Percentiles rank a stretch among this genome's conserved stretches.
These are phyloP conservation scores for Lutraria rhynchaena DNA, from an alignment of 1,140 invertebrate species.

Conservation along the genomic window DNA sequence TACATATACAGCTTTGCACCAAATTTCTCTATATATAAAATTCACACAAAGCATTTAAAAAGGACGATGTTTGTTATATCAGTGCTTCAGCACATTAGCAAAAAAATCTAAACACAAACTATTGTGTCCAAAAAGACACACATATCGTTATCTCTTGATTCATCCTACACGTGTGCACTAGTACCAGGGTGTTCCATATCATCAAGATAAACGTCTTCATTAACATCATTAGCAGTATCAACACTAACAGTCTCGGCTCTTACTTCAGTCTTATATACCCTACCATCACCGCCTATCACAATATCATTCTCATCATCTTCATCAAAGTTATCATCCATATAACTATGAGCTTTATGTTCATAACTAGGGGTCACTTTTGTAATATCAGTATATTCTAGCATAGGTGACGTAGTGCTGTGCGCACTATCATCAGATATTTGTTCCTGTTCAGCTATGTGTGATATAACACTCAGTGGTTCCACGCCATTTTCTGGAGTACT, in stretches of 20 bases:
- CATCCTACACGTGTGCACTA: too few species aligned
- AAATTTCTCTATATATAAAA: too few species aligned
- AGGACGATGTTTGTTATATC: too few species aligned
- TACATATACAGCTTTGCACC: too few species aligned
- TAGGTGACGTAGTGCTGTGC: not conserved
- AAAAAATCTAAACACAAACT: too few species aligned
- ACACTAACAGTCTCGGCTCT: slow-evolving; percentile 30
- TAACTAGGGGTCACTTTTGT: slow-evolving; percentile 9
- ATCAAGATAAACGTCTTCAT: slow-evolving; percentile 2
- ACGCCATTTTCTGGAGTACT: slow-evolving; percentile 71
- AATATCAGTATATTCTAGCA: not conserved
- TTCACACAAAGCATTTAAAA: too few species aligned
- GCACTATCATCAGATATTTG: slow-evolving; percentile 66
- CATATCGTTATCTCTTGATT: too few species aligned
- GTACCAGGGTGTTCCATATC: not conserved
- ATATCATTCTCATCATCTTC: slow-evolving; percentile 15
- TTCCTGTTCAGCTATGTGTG: slow-evolving; percentile 73
- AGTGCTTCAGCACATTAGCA: too few species aligned
- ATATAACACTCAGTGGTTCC: slow-evolving; percentile 67
- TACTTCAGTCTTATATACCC: not conserved
- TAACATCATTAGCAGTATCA: slow-evolving; percentile 33
- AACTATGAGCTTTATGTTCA: slow-evolving; percentile 13
- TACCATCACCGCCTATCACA: not conserved
- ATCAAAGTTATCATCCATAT: not conserved
- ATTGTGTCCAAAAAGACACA: too few species aligned